Base-by-base conservation (phyloP, 30 jellyfish, hydroid and myxozoan genomes). In the Aurelia aurita region DNA sequence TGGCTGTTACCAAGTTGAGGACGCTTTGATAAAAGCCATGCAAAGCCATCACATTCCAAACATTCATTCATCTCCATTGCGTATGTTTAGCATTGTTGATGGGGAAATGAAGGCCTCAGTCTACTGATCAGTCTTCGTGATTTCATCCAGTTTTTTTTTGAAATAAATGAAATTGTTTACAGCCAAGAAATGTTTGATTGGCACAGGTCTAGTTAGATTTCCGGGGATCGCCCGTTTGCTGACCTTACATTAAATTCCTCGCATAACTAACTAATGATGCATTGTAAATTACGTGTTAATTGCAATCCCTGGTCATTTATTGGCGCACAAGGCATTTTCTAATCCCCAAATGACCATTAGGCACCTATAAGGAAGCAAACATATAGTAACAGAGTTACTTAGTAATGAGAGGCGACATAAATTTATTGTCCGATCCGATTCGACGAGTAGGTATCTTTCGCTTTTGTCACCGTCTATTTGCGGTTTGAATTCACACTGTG, bases 181-280 rank as follows among this genome's bases (percentile, higher is more conserved):
- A 39, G 51, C 51, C 12, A 39, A 39, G 51, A 39, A 39, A 39
- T 39, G 51, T 39, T 39, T 39, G 51, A 39, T 39, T 39, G 51
- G 51, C 51, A 39, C 51, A 39, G 49, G 21, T 46, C 75, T 16
- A 15, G 64, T 25, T 55, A 83, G 87, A 83, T 83, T 83, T 83
- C 93, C 93, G 93, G 93, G 87, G 86, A 58, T 81, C 70, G 91
- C 76, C 93, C 81, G 93, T 82, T 74, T 55, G 74, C 51, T 63
- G 93, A 83, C 87, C 86, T 68, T 58, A 43, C 43, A 58, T 11
- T 44, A 63, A 74, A 83, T 83, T 83, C 93, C 79, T 83, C 31
- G 60, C 58, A 83, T 83, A 69, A 1, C 69, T 83, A 47, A 20
- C 34, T 46, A 62, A 83, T 83, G 93, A 83, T 71, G 93, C 79